Evolutionary conservation across 2,888 invertebrate species (phyloP), one percentile per base, ranked within the genome.

Genomic region (Stenotaenia linearis): DNA sequence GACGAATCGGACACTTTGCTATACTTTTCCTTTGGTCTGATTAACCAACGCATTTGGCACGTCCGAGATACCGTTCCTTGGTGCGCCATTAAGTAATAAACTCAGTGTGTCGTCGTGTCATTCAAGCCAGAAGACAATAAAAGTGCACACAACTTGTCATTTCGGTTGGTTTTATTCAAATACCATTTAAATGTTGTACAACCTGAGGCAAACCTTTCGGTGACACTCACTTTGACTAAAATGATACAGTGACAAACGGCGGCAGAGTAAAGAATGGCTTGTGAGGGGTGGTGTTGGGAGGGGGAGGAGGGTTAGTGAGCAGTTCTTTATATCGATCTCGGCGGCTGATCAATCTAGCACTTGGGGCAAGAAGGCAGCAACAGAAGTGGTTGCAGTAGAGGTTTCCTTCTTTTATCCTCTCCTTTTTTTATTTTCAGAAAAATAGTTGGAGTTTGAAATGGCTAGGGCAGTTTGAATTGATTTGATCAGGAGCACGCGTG

Each of bases 381-480:
- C 69, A 28, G 69, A 69, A 28, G 69, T 69, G 69, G 69, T 15
- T 69, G 69, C 69, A 69, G n/a, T 28, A 7, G 23, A 56, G 56
- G n/a, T 50, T 50, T 50, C 50, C 50, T n/a, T 50, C 18, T 50
- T 50, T n/a, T 18, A 18, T 50, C 18, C 18, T 50, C 18, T 18
- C 7, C 18, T 21, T 21, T 69, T 28, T 69, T 12, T 69, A 25
- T 69, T 69, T 69, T 12, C 5, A n/a, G 12, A 15, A 69, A 69
- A 69, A 69, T 28, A 28, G 69, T 69, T 12, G 4, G 25, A 56
- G 25, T 69, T 69, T 25, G 28, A 69, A 69, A 28, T 69, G 28
- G 69, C 69, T 28, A 12, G 69, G 69, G 25, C 69, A 25, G 69
- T 69, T 69, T 69, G 28, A 69, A 69, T 69, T 69, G 69, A 69